Conservation (phyloP, 2,113 vertebrate species). For the Xiphophorus couchianus region DNA sequence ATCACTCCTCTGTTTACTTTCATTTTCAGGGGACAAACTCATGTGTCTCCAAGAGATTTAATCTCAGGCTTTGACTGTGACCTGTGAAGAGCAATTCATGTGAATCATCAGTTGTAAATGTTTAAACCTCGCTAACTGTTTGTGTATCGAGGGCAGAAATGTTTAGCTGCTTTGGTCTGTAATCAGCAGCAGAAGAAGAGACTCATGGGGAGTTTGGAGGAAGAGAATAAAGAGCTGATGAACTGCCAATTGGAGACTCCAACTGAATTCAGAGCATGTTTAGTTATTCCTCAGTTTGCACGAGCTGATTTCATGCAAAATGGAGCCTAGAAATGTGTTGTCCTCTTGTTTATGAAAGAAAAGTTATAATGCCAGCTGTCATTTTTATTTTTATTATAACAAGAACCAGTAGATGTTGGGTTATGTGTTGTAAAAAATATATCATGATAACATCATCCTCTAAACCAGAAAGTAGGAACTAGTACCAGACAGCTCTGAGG, state of each 20-base stretch:
- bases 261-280: not conserved
- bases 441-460: not conserved
- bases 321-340: not conserved
- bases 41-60: constrained; percentile 19
- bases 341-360: not conserved
- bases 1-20: constrained; percentile 8
- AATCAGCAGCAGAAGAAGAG: constrained; percentile 48
- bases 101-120: constrained; percentile 22
- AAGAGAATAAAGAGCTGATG: constrained; percentile 33
- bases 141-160: constrained; percentile 53
- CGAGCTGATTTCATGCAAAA: not conserved
- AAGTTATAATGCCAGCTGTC: not conserved
- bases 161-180: constrained; percentile 55
- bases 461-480: not conserved
- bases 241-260: constrained; percentile 20
- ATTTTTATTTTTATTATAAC: not conserved
- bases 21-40: constrained; percentile 9
- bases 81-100: constrained; percentile 20
- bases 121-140: constrained; percentile 44
- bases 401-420: not conserved
- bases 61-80: constrained; percentile 10
- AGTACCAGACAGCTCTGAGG: not conserved
- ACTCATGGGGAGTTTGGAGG: constrained; percentile 21
- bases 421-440: not conserved
- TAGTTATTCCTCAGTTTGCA: not conserved